phyloP scores from a whole-genome alignment of 2,113 vertebrate genomes.

The Oceanodroma tethys region DNA sequence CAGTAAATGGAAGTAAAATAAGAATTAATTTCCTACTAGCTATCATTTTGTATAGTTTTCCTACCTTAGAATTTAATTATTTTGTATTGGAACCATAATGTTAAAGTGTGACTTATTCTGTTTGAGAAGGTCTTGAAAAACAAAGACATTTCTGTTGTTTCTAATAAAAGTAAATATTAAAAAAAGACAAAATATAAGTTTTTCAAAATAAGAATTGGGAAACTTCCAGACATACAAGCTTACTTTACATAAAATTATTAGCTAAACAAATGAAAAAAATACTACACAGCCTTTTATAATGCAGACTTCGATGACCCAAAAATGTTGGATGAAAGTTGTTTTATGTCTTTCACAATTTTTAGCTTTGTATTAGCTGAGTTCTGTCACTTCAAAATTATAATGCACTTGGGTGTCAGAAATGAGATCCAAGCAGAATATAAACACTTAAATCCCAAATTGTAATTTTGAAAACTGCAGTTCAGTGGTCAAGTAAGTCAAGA shows the following conservation, averaged over 20 bases:
- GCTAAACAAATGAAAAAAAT: not conserved
- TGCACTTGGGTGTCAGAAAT: not conserved
- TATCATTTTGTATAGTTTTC: not conserved
- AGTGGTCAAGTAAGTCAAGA: not conserved
- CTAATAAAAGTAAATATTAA: not conserved
- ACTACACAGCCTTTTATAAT: not conserved
- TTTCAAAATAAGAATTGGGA: not conserved
- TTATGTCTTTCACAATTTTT: not conserved
- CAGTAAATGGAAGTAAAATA: not conserved
- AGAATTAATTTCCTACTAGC: not conserved
- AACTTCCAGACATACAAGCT: not conserved
- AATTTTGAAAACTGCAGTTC: not conserved
- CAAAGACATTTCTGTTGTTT: not conserved
- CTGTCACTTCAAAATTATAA: not conserved
- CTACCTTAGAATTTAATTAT: not conserved
- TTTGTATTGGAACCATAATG: not conserved
- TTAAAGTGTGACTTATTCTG: not conserved
- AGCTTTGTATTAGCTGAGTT: not conserved
- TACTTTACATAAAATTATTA: not conserved
- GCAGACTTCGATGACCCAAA: not conserved
- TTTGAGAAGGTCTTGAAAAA: not conserved
- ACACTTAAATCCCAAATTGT: not conserved
- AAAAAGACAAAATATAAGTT: not conserved
- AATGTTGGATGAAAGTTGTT: not conserved
- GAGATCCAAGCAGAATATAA: not conserved